Evolutionary conservation across 2,797 vertebrate species (phyloP), one percentile per base, ranked within the genome.

Genomic region (Sylvia borin): DNA sequence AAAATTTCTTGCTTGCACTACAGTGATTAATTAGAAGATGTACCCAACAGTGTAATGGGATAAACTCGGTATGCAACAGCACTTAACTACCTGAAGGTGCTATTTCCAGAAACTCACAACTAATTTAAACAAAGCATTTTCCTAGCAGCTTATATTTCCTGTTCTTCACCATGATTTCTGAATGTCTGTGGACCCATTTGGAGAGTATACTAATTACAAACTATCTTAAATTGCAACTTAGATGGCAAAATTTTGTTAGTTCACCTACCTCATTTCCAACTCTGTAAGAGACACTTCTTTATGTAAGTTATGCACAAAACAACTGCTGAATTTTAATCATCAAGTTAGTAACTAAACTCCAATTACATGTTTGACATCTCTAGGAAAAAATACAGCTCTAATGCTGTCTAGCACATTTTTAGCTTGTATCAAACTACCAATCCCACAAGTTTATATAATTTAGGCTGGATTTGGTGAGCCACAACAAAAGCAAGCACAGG

Each of bases 321-420:
- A 91, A 81, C 79, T 65, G 54, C 61, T 92, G 70, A 90, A 95
- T 90, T 92, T 88, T 81, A 93, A 94, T 85, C 40, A 90, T 21
- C 7, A 29, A 38, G 58, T 70, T 86, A 93, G 62, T 45, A 90
- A 88, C 76, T 38, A 51, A 90, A 92, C 55, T 84, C 29, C 84
- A 84, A 94, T 88, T 72, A 84, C 32, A 81, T 60, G 13, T 81
- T 82, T 81, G 43, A 78, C 21, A 72, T 70, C 58, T 75, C n/a
- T 34, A 81, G 34, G 48, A 86, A 90, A 92, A 88, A 82, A 76
- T 20, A 65, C 4, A 70, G 32, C 42, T 95, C 34, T 74, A 86
- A 85, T 68, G n/a, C 65, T 58, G 40, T 74, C 54, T 68, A 90
- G 70, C 45, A 84, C n/a, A 65, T 94, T 85, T 83, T 66, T 43